These are phyloP conservation scores for Cephus nigrinus DNA, from an alignment of 2,888 invertebrate genomes.

Conservation along the genomic window DNA sequence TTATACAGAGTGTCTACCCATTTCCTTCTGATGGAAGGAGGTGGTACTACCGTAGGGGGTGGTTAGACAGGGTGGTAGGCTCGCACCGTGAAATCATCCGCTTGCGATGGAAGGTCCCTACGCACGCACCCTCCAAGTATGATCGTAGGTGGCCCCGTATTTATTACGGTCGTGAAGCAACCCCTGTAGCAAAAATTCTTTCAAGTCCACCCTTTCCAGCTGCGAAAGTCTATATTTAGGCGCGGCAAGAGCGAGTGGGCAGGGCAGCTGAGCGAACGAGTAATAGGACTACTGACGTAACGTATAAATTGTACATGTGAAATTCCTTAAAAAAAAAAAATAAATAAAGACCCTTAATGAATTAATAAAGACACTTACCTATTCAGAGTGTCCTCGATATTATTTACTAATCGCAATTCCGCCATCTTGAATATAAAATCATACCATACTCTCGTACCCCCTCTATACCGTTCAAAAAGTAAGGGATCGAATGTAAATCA, in stretches of 20 bases:
- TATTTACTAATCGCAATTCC: not conserved
- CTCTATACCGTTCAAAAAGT: not conserved
- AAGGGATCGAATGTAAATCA: not conserved
- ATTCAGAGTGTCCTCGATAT: not conserved
- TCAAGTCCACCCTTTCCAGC: not conserved
- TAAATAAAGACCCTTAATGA: too few species aligned
- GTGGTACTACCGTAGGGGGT: not conserved
- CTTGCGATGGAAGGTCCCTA: not conserved
- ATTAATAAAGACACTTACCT: too few species aligned
- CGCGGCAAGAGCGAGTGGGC: not conserved
- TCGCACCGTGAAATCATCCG: not conserved
- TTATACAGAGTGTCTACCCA: not conserved
- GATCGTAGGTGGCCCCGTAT: not conserved
- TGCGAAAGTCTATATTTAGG: not conserved
- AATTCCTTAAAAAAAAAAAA: not conserved
- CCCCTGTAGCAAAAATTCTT: not conserved
- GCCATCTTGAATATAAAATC: not conserved
- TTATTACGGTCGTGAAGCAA: not conserved
- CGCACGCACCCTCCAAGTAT: not conserved
- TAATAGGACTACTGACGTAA: not conserved
- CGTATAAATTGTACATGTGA: not conserved
- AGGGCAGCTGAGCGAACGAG: not conserved
- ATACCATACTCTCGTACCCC: not conserved
- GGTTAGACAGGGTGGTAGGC: not conserved
- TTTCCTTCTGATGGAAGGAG: not conserved